A percentile compares a stretch with the other conserved stretches of the same genome.
Evolutionary conservation across 2,797 vertebrate genomes (phyloP).

Genomic region (Myiotriccus ornatus): DNA sequence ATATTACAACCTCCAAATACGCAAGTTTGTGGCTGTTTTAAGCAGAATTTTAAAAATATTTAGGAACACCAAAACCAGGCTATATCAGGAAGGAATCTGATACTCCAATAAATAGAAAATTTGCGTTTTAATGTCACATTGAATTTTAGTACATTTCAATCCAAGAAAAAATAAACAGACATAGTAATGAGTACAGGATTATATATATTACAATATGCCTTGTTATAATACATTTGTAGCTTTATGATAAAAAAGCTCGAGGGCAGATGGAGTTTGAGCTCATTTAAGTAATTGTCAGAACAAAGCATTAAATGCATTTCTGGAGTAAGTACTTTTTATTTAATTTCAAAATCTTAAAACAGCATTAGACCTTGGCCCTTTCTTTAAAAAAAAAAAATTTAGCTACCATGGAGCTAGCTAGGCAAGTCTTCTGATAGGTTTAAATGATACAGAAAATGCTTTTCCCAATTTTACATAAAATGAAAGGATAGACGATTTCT

Average conservation of each 20-base stretch:
- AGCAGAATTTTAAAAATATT: background rate
- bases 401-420: constrained; percentile 69
- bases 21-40: constrained; percentile 48
- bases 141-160: constrained; percentile 92
- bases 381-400: constrained; percentile 46
- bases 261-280: constrained; percentile 81
- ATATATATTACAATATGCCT: constrained; percentile 95
- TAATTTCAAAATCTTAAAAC: constrained; percentile 75
- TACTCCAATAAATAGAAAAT: constrained; percentile 90
- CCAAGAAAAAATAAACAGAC: constrained; percentile 89
- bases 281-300: constrained; percentile 85
- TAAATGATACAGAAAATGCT: constrained; percentile 65
- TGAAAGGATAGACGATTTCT: constrained; percentile 61
- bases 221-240: constrained; percentile 91
- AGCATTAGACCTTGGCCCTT: constrained; percentile 69
- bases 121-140: constrained; percentile 92
- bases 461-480: constrained; percentile 54
- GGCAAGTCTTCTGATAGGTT: constrained; percentile 56
- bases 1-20: constrained; percentile 21
- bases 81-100: constrained; percentile 62
- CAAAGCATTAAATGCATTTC: constrained; percentile 82
- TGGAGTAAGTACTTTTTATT: constrained; percentile 76
- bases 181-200: constrained; percentile 88
- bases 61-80: constrained; percentile 48
- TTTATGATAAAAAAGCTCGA: constrained; percentile 85